Percentiles rank a stretch among this genome's conserved stretches.
phyloP scores from a whole-genome alignment of 2,888 invertebrate species.

The Mesoligia furuncula region DNA sequence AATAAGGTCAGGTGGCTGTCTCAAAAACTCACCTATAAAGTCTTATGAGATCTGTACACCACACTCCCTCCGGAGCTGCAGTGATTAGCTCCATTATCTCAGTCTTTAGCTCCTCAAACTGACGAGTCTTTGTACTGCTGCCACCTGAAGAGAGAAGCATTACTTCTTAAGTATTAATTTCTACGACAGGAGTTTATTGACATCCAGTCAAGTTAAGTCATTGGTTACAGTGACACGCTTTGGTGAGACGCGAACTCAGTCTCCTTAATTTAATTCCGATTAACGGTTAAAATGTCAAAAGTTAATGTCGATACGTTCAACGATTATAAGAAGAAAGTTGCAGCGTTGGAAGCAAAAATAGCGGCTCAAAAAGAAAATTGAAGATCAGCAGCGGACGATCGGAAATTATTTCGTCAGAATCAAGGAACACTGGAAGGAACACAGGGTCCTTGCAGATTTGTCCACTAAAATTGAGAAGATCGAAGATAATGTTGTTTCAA shows the following conservation, averaged over 20 bases:
- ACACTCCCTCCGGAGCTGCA: conserved; percentile 83
- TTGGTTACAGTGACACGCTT: background rate
- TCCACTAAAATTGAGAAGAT: background rate
- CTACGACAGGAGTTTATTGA: background rate
- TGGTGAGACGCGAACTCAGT: background rate
- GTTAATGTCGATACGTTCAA: background rate
- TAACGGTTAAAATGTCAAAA: background rate
- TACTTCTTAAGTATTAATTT: background rate
- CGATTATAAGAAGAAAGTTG: background rate
- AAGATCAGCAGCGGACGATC: background rate
- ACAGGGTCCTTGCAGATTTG: background rate
- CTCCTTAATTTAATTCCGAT: background rate
- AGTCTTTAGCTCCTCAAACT: conserved; percentile 74
- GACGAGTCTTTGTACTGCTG: conserved; percentile 66
- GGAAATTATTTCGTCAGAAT: background rate
- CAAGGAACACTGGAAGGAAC: background rate
- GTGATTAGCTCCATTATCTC: conserved; percentile 78
- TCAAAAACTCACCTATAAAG: conserved; percentile 80
- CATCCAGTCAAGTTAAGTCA: background rate
- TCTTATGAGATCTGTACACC: conserved; percentile 84
- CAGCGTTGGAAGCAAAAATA: background rate
- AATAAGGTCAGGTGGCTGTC: background rate
- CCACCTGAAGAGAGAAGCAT: conserved; percentile 67
- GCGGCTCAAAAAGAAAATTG: too few relatives aligned
- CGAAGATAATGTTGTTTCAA: background rate